A percentile compares a stretch with the other conserved stretches of the same genome.
Evolutionary conservation across 1,140 invertebrate species (phyloP).

Genomic region (Euwallacea similis): DNA sequence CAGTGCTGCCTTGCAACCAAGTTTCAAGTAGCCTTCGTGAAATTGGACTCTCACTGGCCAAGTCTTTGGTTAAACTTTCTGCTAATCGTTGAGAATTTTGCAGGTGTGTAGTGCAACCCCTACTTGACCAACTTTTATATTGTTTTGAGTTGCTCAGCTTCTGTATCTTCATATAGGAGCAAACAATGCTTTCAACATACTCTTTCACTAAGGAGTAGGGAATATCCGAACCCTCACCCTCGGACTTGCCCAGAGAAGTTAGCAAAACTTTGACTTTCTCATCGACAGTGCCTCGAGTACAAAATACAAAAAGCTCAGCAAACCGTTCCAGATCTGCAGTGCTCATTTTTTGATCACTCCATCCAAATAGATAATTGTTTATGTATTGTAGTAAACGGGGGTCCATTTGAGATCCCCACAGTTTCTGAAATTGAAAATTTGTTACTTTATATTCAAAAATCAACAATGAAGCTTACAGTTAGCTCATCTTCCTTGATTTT

Average conservation of each 20-base stretch:
- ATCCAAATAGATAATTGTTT: conserved; percentile 62
- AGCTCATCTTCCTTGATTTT: conserved; percentile 64
- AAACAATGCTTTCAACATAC: conserved; percentile 63
- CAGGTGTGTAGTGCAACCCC: conserved; percentile 49
- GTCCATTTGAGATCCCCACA: conserved; percentile 64
- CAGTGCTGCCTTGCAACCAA: conserved; percentile 50
- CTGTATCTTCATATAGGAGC: conserved; percentile 61
- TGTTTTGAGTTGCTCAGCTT: conserved; percentile 54
- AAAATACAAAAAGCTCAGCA: conserved; percentile 63
- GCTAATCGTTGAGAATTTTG: conserved; percentile 53
- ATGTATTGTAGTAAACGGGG: conserved; percentile 61
- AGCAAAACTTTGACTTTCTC: conserved; percentile 60
- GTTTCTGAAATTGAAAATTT: conserved; percentile 55
- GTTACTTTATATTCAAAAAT: not conserved
- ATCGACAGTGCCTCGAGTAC: conserved; percentile 62
- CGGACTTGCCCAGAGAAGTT: conserved; percentile 59
- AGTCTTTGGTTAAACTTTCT: conserved; percentile 51
- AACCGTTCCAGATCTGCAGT: conserved; percentile 62
- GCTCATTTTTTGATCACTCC: conserved; percentile 54
- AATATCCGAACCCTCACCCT: conserved; percentile 57
- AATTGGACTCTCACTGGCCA: conserved; percentile 40
- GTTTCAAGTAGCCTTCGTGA: conserved; percentile 47
- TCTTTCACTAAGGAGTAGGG: conserved; percentile 63
- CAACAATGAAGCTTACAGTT: conserved; percentile 57
- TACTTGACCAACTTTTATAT: conserved; percentile 51